phyloP scores from a whole-genome alignment of 2,888 invertebrate genomes.

The Marronus borbonicus region DNA sequence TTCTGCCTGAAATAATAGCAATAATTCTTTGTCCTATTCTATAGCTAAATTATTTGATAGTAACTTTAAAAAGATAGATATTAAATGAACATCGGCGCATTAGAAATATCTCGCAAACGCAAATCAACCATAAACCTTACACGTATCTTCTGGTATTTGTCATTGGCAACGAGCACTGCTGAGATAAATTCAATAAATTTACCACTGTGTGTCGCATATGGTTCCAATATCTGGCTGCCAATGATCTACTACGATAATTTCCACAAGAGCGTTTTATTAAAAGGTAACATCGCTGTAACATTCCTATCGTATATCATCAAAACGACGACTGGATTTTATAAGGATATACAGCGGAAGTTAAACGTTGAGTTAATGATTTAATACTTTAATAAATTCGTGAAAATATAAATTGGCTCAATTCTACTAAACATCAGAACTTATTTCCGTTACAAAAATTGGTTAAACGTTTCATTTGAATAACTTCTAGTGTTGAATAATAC shows the following conservation, averaged over 20 bases:
- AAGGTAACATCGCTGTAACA: conserved; percentile 30
- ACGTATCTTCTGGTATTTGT: conserved; percentile 6
- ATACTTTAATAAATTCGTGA: conserved; percentile 1
- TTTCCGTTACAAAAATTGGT: too few relatives aligned
- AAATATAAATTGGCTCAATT: too few relatives aligned
- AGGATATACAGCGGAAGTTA: background rate
- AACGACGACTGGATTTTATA: background rate
- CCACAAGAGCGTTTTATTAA: conserved; percentile 16
- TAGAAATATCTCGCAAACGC: background rate
- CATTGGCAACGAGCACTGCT: background rate
- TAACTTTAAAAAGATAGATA: background rate
- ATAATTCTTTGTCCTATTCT: too few relatives aligned
- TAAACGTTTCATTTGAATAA: too few relatives aligned
- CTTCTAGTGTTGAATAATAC: too few relatives aligned
- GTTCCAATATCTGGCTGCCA: conserved; percentile 10
- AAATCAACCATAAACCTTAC: background rate
- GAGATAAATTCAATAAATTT: conserved; percentile 26
- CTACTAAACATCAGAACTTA: too few relatives aligned
- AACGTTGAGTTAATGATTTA: background rate
- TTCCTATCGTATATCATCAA: conserved; percentile 20
- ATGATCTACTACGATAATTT: conserved; percentile 32
- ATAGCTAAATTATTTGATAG: too few relatives aligned
- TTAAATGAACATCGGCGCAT: background rate
- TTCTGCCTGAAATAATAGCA: too few relatives aligned
- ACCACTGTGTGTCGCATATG: background rate